These are phyloP conservation scores for Procambarus virginalis DNA, from an alignment of 1,140 invertebrate species.

Conservation along the genomic window DNA sequence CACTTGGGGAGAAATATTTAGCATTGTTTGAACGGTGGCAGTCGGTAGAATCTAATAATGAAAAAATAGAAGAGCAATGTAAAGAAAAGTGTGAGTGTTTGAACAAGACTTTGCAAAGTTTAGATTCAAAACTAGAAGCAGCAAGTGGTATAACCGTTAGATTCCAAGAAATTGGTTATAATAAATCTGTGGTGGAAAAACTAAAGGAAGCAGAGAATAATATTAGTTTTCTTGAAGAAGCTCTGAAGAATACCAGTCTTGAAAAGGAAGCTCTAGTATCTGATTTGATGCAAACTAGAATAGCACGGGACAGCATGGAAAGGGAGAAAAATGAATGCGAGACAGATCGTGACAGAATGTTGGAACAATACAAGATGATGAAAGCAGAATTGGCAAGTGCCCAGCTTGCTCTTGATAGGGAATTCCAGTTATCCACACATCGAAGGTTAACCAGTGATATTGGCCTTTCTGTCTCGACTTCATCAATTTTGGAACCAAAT, in stretches of 20 bases:
- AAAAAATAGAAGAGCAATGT: constrained; percentile 37
- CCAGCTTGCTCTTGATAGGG: constrained; percentile 32
- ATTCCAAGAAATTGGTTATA: constrained; percentile 1
- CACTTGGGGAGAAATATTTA: constrained; percentile 27
- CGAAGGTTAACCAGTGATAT: neutral
- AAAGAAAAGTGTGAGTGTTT: constrained; percentile 30
- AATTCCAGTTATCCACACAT: constrained; percentile 16
- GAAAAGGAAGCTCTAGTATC: constrained; percentile 4
- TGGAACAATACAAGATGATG: constrained; percentile 27
- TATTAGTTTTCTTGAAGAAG: neutral
- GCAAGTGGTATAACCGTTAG: neutral
- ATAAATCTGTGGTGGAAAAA: neutral
- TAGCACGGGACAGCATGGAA: constrained; percentile 11
- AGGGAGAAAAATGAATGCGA: constrained; percentile 23
- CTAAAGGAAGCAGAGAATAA: constrained; percentile 9
- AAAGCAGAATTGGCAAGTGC: constrained; percentile 22
- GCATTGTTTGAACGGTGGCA: neutral
- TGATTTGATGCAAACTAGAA: neutral
- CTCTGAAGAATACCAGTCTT: neutral
- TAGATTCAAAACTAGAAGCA: constrained; percentile 29
- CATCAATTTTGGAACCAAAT: neutral
- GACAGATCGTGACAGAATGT: constrained; percentile 20
- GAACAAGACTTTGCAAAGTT: constrained; percentile 1
- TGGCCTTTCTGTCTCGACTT: constrained; percentile 20
- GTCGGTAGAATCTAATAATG: neutral